Evolutionary conservation across 2,888 invertebrate species (phyloP).

Genomic region (Phytoseiulus persimilis): DNA sequence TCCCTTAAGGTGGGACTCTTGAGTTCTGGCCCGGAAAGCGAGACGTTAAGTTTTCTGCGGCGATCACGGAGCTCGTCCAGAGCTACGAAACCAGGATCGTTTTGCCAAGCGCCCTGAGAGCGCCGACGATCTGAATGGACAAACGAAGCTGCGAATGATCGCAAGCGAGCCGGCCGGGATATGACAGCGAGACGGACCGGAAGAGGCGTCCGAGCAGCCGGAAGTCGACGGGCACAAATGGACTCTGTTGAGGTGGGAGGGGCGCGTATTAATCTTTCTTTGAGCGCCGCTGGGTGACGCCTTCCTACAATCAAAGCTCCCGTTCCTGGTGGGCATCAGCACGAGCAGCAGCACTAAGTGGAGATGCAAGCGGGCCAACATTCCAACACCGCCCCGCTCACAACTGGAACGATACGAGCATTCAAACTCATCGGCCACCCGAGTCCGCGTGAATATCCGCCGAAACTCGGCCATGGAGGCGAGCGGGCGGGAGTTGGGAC

Average conservation of each 20-base stretch:
- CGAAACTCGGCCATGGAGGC: neutral
- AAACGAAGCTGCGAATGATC: neutral
- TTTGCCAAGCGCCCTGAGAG: neutral
- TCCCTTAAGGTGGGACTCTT: neutral
- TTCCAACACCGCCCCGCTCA: neutral
- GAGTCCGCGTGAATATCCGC: neutral
- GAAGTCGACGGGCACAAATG: neutral
- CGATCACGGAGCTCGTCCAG: too few relatives aligned
- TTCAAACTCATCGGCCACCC: neutral
- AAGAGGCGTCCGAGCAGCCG: neutral
- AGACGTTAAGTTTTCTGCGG: too few relatives aligned
- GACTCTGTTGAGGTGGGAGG: slow-evolving; percentile 5
- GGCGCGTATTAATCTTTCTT: neutral
- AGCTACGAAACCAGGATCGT: too few relatives aligned
- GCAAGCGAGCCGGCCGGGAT: neutral
- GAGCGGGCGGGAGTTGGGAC: neutral
- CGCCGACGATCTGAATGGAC: neutral
- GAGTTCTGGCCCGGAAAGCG: too few relatives aligned
- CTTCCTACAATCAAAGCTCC: neutral
- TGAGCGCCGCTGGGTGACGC: neutral
- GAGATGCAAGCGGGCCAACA: neutral
- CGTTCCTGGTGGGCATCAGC: neutral
- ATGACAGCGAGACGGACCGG: neutral
- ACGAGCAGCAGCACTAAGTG: neutral
- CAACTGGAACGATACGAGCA: neutral